Conservation (phyloP, 2,888 invertebrate genomes). For the Abrostola tripartita region DNA sequence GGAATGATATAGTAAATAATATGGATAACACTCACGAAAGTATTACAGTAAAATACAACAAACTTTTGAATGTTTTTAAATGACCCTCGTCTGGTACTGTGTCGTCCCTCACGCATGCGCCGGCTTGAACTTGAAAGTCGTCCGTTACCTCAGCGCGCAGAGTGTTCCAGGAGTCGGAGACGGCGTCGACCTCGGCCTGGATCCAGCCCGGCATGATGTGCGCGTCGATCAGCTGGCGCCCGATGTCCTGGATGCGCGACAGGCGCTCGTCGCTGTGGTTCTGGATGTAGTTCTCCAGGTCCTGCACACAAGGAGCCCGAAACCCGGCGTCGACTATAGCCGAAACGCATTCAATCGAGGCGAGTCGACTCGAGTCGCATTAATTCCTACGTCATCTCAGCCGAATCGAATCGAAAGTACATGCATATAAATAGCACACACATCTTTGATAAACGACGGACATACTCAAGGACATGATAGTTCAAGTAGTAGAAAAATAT, state of each 20-base stretch:
- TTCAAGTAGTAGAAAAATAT: background rate
- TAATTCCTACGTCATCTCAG: slow-evolving; percentile 90
- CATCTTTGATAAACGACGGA: background rate
- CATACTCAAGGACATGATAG: background rate
- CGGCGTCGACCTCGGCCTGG: slow-evolving; percentile 89
- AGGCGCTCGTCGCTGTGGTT: slow-evolving; percentile 92
- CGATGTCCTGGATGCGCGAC: slow-evolving; percentile 92
- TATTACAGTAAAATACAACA: too few relatives aligned
- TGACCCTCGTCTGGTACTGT: too few relatives aligned
- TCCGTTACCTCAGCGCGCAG: slow-evolving; percentile 90
- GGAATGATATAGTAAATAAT: too few relatives aligned
- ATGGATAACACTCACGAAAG: too few relatives aligned
- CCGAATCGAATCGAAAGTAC: background rate
- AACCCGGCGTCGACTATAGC: slow-evolving; percentile 88
- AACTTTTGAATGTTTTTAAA: too few relatives aligned
- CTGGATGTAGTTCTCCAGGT: slow-evolving; percentile 93
- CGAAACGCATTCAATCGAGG: too few relatives aligned
- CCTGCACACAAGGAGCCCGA: slow-evolving; percentile 93
- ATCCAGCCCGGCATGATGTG: slow-evolving; percentile 92
- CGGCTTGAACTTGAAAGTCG: background rate
- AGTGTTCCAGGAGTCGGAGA: slow-evolving; percentile 90
- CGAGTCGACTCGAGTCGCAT: slow-evolving; percentile 92
- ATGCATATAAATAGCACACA: background rate
- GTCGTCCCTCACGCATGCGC: too few relatives aligned
- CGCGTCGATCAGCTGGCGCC: slow-evolving; percentile 91